Percentiles rank a stretch among this genome's conserved stretches.
Evolutionary conservation across 1,140 invertebrate species (phyloP).

Genomic region (Neodiprion virginianus): DNA sequence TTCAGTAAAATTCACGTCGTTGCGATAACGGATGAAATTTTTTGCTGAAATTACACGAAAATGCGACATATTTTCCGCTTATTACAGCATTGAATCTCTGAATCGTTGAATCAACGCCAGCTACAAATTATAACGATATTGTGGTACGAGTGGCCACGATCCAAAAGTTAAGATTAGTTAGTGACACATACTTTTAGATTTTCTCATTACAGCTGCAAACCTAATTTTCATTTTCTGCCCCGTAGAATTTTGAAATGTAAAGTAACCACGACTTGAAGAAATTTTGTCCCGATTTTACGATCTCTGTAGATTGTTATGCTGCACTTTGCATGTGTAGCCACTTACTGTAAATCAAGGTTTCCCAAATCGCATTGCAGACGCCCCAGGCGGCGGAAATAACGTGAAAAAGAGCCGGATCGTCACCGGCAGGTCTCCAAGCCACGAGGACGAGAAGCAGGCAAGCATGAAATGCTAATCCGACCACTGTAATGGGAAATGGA

Average conservation of each 20-base stretch:
- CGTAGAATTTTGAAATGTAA: no score
- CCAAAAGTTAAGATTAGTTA: no score
- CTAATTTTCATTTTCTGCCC: no score
- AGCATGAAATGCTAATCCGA: conserved; percentile 72
- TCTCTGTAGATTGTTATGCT: no score
- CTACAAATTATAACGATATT: no score
- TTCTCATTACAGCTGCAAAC: no score
- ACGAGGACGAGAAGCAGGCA: conserved; percentile 71
- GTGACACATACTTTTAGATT: no score
- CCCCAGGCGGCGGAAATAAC: conserved; percentile 77
- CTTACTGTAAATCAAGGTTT: conserved; percentile 65
- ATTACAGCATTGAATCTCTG: not conserved
- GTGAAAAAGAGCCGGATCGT: conserved; percentile 71
- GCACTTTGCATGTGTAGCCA: not conserved
- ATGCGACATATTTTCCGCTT: not conserved
- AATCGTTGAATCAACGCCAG: no score
- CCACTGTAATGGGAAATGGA: conserved; percentile 57
- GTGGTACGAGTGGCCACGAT: no score
- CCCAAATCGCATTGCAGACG: conserved; percentile 78
- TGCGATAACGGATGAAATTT: conserved; percentile 3
- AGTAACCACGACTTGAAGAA: no score
- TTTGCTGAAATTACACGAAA: not conserved
- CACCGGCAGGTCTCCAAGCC: conserved; percentile 68
- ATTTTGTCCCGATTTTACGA: no score
- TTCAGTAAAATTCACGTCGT: not conserved